Conservation (phyloP, 1,140 invertebrate species). For the Heliconius melpomene region DNA sequence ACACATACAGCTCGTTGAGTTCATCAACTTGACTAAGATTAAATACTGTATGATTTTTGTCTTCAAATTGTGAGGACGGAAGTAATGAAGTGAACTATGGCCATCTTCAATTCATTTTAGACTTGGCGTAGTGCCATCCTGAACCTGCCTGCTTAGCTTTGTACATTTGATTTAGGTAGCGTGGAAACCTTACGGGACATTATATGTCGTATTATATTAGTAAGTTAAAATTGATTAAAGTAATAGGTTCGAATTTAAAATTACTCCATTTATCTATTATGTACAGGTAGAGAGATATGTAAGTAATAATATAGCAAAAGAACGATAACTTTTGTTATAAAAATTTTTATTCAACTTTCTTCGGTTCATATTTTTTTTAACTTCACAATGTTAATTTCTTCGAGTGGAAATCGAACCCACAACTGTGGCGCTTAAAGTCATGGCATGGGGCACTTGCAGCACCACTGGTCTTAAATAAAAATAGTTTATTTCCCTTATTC, state of each 20-base stretch:
- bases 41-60: neutral
- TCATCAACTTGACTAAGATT: neutral
- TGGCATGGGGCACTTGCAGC: too few relatives aligned
- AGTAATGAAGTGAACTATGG: conserved; percentile 12
- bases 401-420: too few relatives aligned
- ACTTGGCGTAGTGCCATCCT: conserved; percentile 44
- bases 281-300: too few relatives aligned
- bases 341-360: too few relatives aligned
- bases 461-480: neutral
- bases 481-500: neutral
- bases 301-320: too few relatives aligned
- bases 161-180: conserved; percentile 43
- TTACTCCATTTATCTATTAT: neutral
- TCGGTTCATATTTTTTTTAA: too few relatives aligned
- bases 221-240: neutral
- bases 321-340: too few relatives aligned
- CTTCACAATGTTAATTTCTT: too few relatives aligned
- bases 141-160: conserved; percentile 43
- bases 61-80: conserved; percentile 3
- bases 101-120: conserved; percentile 30
- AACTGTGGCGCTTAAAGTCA: too few relatives aligned
- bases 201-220: neutral
- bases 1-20: too few relatives aligned
- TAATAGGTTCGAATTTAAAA: neutral
- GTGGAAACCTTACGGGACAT: neutral